Percentiles rank a stretch among this genome's conserved stretches.
These are phyloP conservation scores for Pseudolycoriella hygida DNA, from an alignment of 2,888 invertebrate species.

Conservation along the genomic window DNA sequence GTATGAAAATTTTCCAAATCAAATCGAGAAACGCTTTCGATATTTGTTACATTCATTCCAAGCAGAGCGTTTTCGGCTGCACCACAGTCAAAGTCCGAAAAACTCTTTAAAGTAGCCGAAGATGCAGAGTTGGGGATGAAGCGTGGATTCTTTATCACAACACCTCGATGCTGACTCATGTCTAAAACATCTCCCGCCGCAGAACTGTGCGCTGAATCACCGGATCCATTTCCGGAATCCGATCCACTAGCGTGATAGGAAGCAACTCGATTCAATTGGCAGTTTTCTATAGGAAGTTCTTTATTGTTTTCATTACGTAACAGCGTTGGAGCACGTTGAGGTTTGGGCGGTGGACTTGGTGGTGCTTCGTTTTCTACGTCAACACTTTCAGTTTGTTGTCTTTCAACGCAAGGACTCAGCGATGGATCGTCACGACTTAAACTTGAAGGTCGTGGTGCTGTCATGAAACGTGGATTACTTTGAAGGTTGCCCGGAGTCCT, in stretches of 20 bases:
- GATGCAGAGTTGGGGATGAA: conserved; percentile 41
- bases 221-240: conserved; percentile 78
- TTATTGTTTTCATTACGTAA: conserved; percentile 14
- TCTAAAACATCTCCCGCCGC: conserved; percentile 39
- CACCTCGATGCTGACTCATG: conserved; percentile 28
- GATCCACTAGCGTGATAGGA: conserved; percentile 70
- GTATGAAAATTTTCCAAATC: conserved; percentile 67
- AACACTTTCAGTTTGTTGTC: conserved; percentile 37
- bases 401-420: conserved; percentile 37
- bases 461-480: conserved; percentile 12
- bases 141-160: conserved; percentile 50
- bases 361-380: conserved; percentile 23
- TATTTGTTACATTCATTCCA: conserved; percentile 31
- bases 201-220: conserved; percentile 61
- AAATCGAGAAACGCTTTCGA: conserved; percentile 31
- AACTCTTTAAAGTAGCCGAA: conserved; percentile 47
- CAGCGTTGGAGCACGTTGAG: conserved; percentile 30
- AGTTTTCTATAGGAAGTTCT: conserved; percentile 23
- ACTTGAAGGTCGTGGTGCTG: conserved; percentile 33
- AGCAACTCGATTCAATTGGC: conserved; percentile 30
- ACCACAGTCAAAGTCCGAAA: conserved; percentile 43
- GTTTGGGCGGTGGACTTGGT: conserved; percentile 39
- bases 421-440: conserved; percentile 42
- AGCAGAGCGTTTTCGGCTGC: conserved; percentile 43
- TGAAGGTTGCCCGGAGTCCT: conserved; percentile 28